Evolutionary conservation across 2,888 invertebrate species (phyloP), one percentile per base, ranked within the genome.

Genomic region (Epinotia demarniana): DNA sequence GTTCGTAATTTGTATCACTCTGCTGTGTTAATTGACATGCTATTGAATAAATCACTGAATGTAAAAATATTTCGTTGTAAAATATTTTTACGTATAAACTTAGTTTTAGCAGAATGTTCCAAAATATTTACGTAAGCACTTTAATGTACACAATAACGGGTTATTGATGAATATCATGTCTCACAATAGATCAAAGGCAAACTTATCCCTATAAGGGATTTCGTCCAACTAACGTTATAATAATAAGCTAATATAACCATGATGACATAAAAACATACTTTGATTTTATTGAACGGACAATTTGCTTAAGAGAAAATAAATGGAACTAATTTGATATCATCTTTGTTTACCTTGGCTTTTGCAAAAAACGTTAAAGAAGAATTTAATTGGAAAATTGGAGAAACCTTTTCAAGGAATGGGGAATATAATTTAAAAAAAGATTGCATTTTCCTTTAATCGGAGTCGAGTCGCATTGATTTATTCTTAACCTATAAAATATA

Each of bases 401-500:
- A 62, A 61, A 73, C 49, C 60, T 71, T 63, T 53, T 43, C 18
- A 49, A 23, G 13, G 64, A 70, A 66, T 58, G 39, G 53, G 23
- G 60, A 58, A 27, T 43, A 70, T 75, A 64, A 75, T 75, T 75
- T 64, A 53, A 64, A 70, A 64, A 70, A 53, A 53, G 74, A 70
- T 75, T 66, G 70, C 64, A 55, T 58, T 75, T 66, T 60, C 53
- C 70, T 19, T n/a, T 60, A 70, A 75, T 75, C 70, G 58, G 74
- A 69, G 60, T 27, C 60, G 64, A 69, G 43, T 64, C 64, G 53
- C 60, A 72, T 75, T 61, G 75, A 75, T 75, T 75, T 72, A 33
- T 67, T 67, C 61, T 72, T 67, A 75, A 66, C 61, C 71, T 75
- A 75, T 75, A 72, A 75, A 72, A 75, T 75, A 75, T 72, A 62